These are phyloP conservation scores for Vidua chalybeata DNA, from an alignment of 2,113 vertebrate genomes.

Conservation along the genomic window DNA sequence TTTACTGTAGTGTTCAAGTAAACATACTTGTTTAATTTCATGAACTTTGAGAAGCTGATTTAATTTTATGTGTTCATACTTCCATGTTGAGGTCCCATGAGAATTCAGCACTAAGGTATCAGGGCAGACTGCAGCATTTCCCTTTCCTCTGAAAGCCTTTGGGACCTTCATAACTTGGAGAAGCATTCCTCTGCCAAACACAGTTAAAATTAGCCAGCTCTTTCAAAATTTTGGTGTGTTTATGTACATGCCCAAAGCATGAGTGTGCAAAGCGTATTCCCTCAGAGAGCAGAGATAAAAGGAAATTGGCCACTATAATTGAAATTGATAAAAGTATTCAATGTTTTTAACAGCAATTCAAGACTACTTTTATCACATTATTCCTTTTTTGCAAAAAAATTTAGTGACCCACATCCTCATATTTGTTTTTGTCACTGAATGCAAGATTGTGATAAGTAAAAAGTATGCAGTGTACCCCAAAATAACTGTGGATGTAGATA, in stretches of 20 bases:
- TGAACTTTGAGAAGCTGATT: background rate
- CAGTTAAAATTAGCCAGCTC: background rate
- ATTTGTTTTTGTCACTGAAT: constrained; percentile 20
- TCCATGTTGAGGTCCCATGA: background rate
- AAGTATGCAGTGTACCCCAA: background rate
- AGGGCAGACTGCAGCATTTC: background rate
- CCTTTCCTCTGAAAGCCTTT: background rate
- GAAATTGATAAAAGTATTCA: background rate
- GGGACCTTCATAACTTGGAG: background rate
- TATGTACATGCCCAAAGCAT: background rate
- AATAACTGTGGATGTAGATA: background rate
- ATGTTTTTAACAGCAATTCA: background rate
- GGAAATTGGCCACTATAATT: background rate
- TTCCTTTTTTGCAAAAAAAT: background rate
- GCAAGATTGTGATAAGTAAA: background rate
- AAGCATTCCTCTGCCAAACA: background rate
- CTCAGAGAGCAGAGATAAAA: background rate
- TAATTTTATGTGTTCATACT: background rate
- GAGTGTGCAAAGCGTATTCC: constrained; percentile 2
- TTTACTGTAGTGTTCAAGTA: background rate
- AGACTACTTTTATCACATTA: background rate
- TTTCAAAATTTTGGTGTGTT: background rate
- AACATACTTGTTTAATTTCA: background rate
- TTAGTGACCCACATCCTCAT: constrained; percentile 9
- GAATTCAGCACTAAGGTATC: background rate